Evolutionary conservation across 2,888 invertebrate species (phyloP).

Genomic region (Graphium colonna): DNA sequence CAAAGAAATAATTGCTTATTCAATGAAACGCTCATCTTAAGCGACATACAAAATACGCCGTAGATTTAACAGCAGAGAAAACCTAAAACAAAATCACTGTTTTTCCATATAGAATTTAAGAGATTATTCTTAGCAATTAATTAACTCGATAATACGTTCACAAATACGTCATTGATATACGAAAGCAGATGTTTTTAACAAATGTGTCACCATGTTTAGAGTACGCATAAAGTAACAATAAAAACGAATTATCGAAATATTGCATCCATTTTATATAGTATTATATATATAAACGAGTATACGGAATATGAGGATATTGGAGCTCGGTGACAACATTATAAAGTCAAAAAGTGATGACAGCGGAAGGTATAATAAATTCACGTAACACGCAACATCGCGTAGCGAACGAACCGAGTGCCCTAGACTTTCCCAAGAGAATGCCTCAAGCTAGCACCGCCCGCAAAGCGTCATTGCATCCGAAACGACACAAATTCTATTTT

Average conservation of each 20-base stretch:
- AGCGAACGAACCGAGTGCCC: slow-evolving; percentile 25
- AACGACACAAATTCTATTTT: not conserved
- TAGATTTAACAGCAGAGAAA: not conserved
- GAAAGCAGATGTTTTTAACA: slow-evolving; percentile 22
- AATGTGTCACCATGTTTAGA: slow-evolving; percentile 5
- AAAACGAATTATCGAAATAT: too few relatives aligned
- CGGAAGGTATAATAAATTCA: slow-evolving; percentile 22
- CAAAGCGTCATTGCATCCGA: not conserved
- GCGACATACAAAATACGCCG: slow-evolving; percentile 24
- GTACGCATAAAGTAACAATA: too few relatives aligned
- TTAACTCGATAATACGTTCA: slow-evolving; percentile 21
- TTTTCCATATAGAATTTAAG: slow-evolving; percentile 7
- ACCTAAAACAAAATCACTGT: slow-evolving; percentile 12
- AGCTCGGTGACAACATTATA: slow-evolving; percentile 24
- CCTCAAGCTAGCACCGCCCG: not conserved
- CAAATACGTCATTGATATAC: slow-evolving; percentile 29
- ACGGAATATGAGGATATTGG: not conserved
- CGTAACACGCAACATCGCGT: slow-evolving; percentile 18
- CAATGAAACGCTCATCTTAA: slow-evolving; percentile 41
- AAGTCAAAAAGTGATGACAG: slow-evolving; percentile 25
- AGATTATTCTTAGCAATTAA: not conserved
- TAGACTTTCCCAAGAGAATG: slow-evolving; percentile 21
- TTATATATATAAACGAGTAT: too few relatives aligned
- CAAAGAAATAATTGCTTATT: slow-evolving; percentile 43
- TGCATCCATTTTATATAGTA: too few relatives aligned